Evolutionary conservation across 1,140 invertebrate species (phyloP), one percentile per base, ranked within the genome.

Genomic region (Cotesia glomerata): DNA sequence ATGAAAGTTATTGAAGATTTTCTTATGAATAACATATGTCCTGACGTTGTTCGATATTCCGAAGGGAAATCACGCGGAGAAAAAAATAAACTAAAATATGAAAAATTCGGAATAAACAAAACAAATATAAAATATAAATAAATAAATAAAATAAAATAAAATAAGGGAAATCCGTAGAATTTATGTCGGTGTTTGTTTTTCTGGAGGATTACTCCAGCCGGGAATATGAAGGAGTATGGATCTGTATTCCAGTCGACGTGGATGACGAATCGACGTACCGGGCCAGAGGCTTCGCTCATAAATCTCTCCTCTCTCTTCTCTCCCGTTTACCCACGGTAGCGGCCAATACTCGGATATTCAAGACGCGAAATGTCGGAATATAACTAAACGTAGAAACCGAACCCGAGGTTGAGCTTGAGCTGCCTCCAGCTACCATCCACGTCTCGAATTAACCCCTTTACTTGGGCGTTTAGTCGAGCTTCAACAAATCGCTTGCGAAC

Each of bases 131-230:
- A 54, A 56, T 65, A 65, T 56, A 65, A 14, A 54, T 4, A 35
- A 39, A 39, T 39, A 39, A 45, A 9, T 8, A 7, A 9, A 45
- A 45, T 45, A 45, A 45, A 45, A 45, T 45, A 58, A 45, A 59
- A 35, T 4, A 67, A 61, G 13, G 64, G 11, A 61, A 72, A 72
- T 72, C 71, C 64, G 39, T 58, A 32, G 71, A 62, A 72, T 72
- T 72, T 72, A 72, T 72, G 71, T 54, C 26, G 64, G 64, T 72
- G 63, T 72, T 72, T 72, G 71, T 72, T 72, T 72, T 72, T 72
- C 71, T 66, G 54, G 52, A 62, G 71, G 71, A 72, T 72, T 68
- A 72, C 71, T 64, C 26, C 39, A 32, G 56, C 52, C 52, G 54
- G 11, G n/a, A 26, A 3, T 26, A 26, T 26, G 26, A 26, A 26